Base-by-base conservation (phyloP, 2,888 invertebrate genomes). In the Thalpophila matura region DNA sequence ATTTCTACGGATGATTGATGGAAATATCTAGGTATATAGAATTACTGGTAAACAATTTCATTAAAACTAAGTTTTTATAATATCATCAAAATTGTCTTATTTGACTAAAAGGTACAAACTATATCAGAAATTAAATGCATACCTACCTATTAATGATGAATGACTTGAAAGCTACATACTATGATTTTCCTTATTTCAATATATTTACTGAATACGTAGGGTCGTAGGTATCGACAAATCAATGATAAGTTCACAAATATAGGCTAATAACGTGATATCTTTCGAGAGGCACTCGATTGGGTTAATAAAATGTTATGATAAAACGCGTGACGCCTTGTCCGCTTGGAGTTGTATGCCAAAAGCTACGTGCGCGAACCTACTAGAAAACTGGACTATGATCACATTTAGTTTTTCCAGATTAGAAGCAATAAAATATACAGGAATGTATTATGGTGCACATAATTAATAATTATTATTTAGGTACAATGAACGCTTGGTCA, bases 281-380 rank as follows among this genome's bases (percentile, higher is more conserved):
- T 74, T 85, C 79, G 77, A 85, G 86, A 74, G 84, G 79, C 81
- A 83, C 84, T 85, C 75, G 81, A 83, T 83, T 74, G 68, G 74
- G 77, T 83, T 83, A 84, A 84, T 85, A 65, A 79, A 81, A 69
- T 65, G 64, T 62, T 75, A 60, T 55, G 80, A 80, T 81, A 80
- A 77, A 70, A 62, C 42, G 53, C 57, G 51, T 67, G 62, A 70
- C 59, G 58, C 55, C 53, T 37, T 55, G 55, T 61, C n/a, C 29
- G 20, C 24, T 43, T 38, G 20, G 7, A 24, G 20, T 50, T 40
- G 43, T 27, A 31, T 62, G 53, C 29, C 58, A 42, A 57, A 77
- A 63, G 46, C 31, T 50, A 16, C 49, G n/a, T 29, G 27, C 18
- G 35, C 33, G n/a, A 31, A 31, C n/a, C 35, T 9, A 26, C 38